Percentiles rank a stretch among this genome's conserved stretches.
Evolutionary conservation across 2,113 vertebrate species (phyloP).

Genomic region (Atractosteus spatula): DNA sequence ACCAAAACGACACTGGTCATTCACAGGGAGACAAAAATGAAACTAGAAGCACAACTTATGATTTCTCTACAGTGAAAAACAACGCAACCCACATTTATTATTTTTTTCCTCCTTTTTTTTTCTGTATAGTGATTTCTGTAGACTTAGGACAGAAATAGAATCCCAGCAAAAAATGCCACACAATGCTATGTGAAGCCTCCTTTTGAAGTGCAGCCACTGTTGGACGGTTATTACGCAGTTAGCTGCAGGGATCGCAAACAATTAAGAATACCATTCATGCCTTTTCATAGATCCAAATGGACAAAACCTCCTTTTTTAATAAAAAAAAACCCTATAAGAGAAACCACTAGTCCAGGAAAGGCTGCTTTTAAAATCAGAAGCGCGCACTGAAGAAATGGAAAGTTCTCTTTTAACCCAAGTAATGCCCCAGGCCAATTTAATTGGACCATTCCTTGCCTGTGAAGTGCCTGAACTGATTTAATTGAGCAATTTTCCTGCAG

Average conservation of each 20-base stretch:
- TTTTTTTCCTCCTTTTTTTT: conserved; percentile 18
- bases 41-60: neutral
- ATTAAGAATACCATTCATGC: conserved; percentile 36
- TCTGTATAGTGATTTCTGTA: conserved; percentile 25
- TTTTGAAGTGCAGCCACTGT: conserved; percentile 25
- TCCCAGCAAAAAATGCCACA: conserved; percentile 18
- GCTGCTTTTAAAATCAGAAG: conserved; percentile 24
- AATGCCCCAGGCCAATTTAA: conserved; percentile 30
- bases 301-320: conserved; percentile 23
- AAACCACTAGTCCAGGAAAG: conserved; percentile 25
- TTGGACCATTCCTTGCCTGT: conserved; percentile 25
- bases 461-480: conserved; percentile 32
- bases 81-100: conserved; percentile 1
- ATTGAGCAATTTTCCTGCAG: conserved; percentile 27
- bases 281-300: conserved; percentile 24
- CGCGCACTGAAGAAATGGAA: conserved; percentile 18
- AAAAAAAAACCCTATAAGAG: conserved; percentile 33
- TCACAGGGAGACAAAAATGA: neutral
- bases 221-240: conserved; percentile 37
- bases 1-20: neutral
- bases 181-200: conserved; percentile 22
- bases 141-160: conserved; percentile 6
- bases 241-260: conserved; percentile 36
- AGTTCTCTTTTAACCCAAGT: conserved; percentile 26
- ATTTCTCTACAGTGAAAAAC: neutral